Percentiles rank a stretch among this genome's conserved stretches.
Conservation (phyloP, 2,113 vertebrate species). For the Chascanopsetta lugubris region DNA sequence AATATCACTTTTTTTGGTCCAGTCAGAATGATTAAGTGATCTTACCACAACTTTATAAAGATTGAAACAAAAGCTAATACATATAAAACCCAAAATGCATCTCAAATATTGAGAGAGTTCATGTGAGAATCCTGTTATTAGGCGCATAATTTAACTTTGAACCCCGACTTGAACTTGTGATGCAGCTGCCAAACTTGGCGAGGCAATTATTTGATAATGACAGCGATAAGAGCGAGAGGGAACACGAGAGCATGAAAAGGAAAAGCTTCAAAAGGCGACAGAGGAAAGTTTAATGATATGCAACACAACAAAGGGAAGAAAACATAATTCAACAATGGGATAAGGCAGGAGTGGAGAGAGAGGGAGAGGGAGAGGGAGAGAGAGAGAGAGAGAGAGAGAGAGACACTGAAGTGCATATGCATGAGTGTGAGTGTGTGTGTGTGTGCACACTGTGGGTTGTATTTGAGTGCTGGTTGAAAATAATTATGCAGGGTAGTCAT, state of each 20-base stretch:
- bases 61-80: neutral
- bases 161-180: neutral
- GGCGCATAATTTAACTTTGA: neutral
- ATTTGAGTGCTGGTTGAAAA: constrained; percentile 29
- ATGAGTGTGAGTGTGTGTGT: constrained; percentile 10
- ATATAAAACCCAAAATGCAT: neutral
- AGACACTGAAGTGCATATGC: constrained; percentile 8
- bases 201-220: constrained; percentile 56
- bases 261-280: constrained; percentile 51
- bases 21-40: neutral
- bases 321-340: constrained; percentile 43
- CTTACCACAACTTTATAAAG: too few species aligned
- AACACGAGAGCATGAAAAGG: constrained; percentile 43
- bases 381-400: too few species aligned
- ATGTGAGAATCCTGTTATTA: neutral
- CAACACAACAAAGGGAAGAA: constrained; percentile 57
- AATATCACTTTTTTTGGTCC: neutral
- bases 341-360: constrained; percentile 19
- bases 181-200: constrained; percentile 12
- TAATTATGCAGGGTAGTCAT: constrained; percentile 20
- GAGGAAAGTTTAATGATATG: constrained; percentile 59
- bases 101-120: neutral
- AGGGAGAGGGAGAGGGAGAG: too few species aligned
- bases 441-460: constrained; percentile 18
- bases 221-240: constrained; percentile 21